Evolutionary conservation across 2,797 vertebrate species (phyloP), one percentile per base, ranked within the genome.

Genomic region (Hafferia zeledoni): DNA sequence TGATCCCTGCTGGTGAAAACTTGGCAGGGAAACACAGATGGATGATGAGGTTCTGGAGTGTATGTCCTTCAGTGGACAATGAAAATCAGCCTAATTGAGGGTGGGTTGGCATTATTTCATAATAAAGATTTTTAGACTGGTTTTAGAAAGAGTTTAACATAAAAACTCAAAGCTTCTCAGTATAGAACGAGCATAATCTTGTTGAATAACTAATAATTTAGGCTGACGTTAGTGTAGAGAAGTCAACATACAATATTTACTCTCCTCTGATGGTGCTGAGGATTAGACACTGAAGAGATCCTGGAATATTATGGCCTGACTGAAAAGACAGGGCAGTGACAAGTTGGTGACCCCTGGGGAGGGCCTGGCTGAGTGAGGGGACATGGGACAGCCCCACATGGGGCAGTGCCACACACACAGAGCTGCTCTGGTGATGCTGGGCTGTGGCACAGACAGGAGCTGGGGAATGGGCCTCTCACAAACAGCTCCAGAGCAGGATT

Each of bases 401-500:
- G 39, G 39, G 6, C 39, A 41, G 39, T 16, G 39, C 14, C 41
- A 5, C 41, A 41, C 41, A 43, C 6, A 0, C 3, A 10, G n/a
- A 44, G 55, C 35, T 46, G 39, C 52, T 52, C 22, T 24, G 5
- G 11, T 52, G 76, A 27, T 6, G 39, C 6, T 41, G 28, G 47
- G 46, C 55, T 49, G 37, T 10, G 23, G 17, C 78, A 31, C 28
- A 13, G 17, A 11, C 5, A 11, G n/a, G 53, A 35, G 10, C 37
- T 53, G 52, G 39, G 35, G 23, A 52, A 47, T 0, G 30, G 87
- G 69, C 83, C 90, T 90, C 84, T 81, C 3, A 1, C 92, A 89
- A 84, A n/a, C 69, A 37, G 69, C 90, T 93, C 33, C 87, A 82
- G 11, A 55, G 95, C 94, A 93, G 91, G 93, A 95, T 93, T 94